These are phyloP conservation scores for Euplagia quadripunctaria DNA, from an alignment of 2,888 invertebrate genomes.

Conservation along the genomic window DNA sequence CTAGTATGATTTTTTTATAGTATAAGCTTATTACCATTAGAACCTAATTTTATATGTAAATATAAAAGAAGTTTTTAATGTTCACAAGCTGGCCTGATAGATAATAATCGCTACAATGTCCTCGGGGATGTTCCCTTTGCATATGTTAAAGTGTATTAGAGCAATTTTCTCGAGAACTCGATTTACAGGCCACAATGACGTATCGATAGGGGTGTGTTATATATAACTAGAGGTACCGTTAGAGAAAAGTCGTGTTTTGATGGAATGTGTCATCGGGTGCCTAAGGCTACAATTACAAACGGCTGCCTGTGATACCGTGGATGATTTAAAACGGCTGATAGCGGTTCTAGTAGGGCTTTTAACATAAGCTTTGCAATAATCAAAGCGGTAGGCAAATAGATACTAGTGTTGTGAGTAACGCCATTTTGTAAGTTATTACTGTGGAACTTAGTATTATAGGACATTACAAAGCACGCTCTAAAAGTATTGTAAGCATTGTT, in stretches of 20 bases:
- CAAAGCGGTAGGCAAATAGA: constrained; percentile 50
- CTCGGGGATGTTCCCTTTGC: constrained; percentile 78
- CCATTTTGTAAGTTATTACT: neutral
- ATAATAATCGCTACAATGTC: constrained; percentile 76
- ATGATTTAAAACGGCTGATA: constrained; percentile 79
- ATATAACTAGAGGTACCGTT: constrained; percentile 56
- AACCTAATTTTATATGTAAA: neutral
- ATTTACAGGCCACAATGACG: constrained; percentile 79
- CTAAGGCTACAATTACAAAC: constrained; percentile 75
- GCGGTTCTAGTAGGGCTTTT: constrained; percentile 68
- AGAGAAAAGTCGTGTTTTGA: constrained; percentile 69
- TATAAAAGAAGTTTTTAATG: neutral
- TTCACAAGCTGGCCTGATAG: constrained; percentile 69
- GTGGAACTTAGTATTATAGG: neutral
- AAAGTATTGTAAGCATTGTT: neutral
- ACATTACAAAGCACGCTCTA: neutral
- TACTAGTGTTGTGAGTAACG: constrained; percentile 19
- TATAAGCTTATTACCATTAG: neutral
- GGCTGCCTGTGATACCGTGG: constrained; percentile 63
- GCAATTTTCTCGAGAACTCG: constrained; percentile 80
- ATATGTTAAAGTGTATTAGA: constrained; percentile 77
- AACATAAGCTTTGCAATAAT: constrained; percentile 69
- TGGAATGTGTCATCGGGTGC: constrained; percentile 82
- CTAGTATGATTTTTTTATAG: neutral
- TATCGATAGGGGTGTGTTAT: constrained; percentile 67